A percentile compares a stretch with the other conserved stretches of the same genome.
Evolutionary conservation across 2,113 vertebrate genomes (phyloP).

Genomic region (Sitta europaea): DNA sequence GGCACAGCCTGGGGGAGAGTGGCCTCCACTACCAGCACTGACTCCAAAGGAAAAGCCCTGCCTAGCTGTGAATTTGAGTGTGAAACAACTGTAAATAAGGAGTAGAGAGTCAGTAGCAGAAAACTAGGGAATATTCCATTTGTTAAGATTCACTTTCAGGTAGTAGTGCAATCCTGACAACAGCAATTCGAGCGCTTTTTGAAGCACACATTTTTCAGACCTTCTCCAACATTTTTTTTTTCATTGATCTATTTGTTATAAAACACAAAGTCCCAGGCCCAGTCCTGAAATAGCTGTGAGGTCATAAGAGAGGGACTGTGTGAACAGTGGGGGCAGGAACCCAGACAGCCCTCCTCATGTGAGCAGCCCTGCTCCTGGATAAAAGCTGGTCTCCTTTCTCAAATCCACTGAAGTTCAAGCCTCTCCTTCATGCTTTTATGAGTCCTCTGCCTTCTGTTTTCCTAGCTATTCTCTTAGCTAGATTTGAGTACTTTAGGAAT

Average conservation of each 20-base stretch:
- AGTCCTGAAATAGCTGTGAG: background rate
- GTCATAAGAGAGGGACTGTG: background rate
- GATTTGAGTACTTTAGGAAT: slow-evolving; percentile 8
- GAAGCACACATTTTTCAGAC: background rate
- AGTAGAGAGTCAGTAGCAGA: background rate
- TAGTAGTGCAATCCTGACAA: background rate
- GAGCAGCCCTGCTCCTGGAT: background rate
- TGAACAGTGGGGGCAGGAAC: background rate
- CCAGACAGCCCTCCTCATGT: background rate
- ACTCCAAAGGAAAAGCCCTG: background rate
- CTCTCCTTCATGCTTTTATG: background rate
- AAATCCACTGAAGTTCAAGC: background rate
- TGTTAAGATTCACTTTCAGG: background rate
- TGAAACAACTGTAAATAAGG: background rate
- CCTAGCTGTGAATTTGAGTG: background rate
- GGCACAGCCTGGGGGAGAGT: background rate
- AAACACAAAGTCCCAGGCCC: background rate
- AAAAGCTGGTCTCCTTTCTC: background rate
- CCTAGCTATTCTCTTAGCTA: slow-evolving; percentile 3
- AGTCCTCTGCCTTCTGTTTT: slow-evolving; percentile 15
- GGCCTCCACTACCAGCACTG: background rate
- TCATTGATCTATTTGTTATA: background rate
- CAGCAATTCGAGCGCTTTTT: background rate
- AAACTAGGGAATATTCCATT: background rate
- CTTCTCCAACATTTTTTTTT: background rate